Evolutionary conservation across 2,113 vertebrate genomes (phyloP), one percentile per base, ranked within the genome.

Genomic region (Dicrurus megarhynchus): DNA sequence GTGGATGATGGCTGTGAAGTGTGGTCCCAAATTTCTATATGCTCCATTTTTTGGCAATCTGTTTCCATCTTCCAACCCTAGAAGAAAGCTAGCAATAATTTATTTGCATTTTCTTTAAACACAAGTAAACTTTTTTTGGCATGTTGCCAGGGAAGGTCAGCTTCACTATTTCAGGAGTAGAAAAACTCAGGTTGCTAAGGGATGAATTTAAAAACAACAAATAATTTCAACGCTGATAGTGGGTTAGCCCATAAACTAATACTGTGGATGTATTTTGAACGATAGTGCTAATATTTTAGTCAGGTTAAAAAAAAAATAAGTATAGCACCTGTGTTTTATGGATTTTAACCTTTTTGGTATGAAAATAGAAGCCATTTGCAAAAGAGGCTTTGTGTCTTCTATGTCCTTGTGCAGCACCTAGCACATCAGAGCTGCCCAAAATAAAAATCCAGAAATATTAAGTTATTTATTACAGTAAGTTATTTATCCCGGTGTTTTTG

Each of bases 151-250:
- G 71, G 39, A 77, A 96, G 41, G 53, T 79, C 80, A 79, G 65
- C 87, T 95, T 86, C 78, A 60, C 93, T 91, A 33, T 91, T 84
- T 95, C 73, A 63, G 33, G 33, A 85, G 47, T 33, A 82, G 30
- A 56, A 55, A 52, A 84, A 49, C 53, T 16, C 37, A 73, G 39
- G 86, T n/a, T 89, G 71, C 69, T 89, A 68, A 84, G 65, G 74
- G 59, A 81, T 86, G 42, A 95, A 91, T 97, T 96, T 94, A 91
- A 96, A 97, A 97, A 47, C 71, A 95, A 90, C 59, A 96, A 90
- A 90, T 95, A 35, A 86, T 86, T 87, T 84, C 67, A 81, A 53
- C 53, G 18, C 35, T 57, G 41, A 32, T 47, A 81, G 88, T 39
- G 49, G 14, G 15, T 95, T 57, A 49, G 84, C 33, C 17, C 24